A percentile compares a stretch with the other conserved stretches of the same genome.
phyloP scores from a whole-genome alignment of 2,113 vertebrate species.

The Crotalus helleri region DNA sequence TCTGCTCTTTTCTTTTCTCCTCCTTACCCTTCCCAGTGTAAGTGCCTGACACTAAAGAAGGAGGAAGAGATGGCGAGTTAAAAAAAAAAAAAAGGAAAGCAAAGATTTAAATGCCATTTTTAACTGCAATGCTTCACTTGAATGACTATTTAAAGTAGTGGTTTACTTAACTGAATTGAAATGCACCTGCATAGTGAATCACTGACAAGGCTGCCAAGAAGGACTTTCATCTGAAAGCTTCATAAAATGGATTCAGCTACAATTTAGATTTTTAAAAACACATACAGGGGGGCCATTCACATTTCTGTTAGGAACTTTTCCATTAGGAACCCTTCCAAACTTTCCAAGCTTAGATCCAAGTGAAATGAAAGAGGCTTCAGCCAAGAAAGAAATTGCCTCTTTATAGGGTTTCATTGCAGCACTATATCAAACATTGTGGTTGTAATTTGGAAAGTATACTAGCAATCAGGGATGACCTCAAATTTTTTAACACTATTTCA shows the following conservation, averaged over 20 bases:
- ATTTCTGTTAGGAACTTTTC: not conserved
- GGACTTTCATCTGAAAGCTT: rapidly evolving
- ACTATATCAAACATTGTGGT: not conserved
- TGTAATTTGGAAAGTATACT: not conserved
- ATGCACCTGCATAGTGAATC: conserved; percentile 61
- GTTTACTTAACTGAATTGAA: conserved; percentile 63
- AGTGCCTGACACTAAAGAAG: not conserved
- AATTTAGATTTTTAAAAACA: not conserved
- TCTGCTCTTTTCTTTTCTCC: not conserved
- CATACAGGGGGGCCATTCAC: rapidly evolving
- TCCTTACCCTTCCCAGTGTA: not conserved
- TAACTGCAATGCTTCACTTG: conserved; percentile 59
- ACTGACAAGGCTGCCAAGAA: conserved; percentile 38
- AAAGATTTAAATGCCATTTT: conserved; percentile 64
- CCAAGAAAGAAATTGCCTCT: conserved; percentile 10
- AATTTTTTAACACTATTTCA: not conserved
- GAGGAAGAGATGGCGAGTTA: not conserved
- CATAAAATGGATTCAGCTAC: not conserved
- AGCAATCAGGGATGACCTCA: not conserved
- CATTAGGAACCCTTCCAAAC: not conserved
- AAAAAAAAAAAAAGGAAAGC: conserved; percentile 38
- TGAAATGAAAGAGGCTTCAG: not conserved
- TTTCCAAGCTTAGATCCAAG: not conserved
- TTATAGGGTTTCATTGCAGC: not conserved
- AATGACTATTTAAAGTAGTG: conserved; percentile 41